phyloP scores from a whole-genome alignment of 2,797 vertebrate species.

The Schizopygopsis pylzovi region DNA sequence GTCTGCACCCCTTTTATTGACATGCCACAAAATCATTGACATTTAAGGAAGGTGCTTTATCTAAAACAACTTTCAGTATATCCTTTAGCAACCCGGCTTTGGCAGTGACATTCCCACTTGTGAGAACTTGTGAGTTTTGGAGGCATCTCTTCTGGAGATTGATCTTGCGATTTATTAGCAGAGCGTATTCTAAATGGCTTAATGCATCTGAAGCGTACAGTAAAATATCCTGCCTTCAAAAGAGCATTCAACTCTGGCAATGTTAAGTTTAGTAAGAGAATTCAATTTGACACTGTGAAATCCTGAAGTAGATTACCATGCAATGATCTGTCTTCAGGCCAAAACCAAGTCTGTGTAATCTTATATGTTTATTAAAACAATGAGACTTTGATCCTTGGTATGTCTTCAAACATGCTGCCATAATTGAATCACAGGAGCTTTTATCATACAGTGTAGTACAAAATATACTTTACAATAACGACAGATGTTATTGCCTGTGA shows the following conservation, averaged over 20 bases:
- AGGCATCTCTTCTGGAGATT: no score
- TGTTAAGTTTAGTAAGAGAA: not conserved
- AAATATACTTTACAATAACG: constrained; percentile 17
- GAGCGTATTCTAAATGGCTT: not conserved
- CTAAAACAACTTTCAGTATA: not conserved
- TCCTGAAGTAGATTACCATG: not conserved
- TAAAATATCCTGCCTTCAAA: not conserved
- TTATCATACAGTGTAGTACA: not conserved
- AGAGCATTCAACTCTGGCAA: not conserved
- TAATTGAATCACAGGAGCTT: not conserved
- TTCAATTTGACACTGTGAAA: not conserved
- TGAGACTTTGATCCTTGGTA: constrained; percentile 19
- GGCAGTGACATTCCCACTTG: no score
- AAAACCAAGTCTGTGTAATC: constrained; percentile 18
- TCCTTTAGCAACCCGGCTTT: not conserved
- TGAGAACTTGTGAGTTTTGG: no score
- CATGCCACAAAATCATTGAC: not conserved
- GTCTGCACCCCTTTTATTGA: not conserved
- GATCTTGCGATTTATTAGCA: not conserved
- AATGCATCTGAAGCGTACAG: not conserved
- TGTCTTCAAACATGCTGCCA: not conserved
- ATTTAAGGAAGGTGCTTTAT: not conserved
- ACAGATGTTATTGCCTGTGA: not conserved
- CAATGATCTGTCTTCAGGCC: constrained; percentile 5
- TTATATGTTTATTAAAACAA: constrained; percentile 30